Conservation (phyloP, 2,113 vertebrate genomes). For the Apaloderma vittatum region DNA sequence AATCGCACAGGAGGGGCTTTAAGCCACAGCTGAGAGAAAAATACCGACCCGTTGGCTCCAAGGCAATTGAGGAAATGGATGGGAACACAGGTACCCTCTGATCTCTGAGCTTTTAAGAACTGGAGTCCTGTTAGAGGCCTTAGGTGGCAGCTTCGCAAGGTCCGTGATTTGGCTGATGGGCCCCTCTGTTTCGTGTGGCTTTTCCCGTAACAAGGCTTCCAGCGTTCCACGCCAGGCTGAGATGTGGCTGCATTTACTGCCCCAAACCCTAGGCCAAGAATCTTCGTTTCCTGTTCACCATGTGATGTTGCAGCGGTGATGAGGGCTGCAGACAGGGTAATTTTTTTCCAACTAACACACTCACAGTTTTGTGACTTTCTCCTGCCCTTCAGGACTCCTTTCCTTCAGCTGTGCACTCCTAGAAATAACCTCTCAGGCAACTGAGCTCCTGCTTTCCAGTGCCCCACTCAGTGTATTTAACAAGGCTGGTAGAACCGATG, state of each 20-base stretch:
- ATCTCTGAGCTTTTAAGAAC: background rate
- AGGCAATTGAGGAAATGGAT: background rate
- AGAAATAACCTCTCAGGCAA: background rate
- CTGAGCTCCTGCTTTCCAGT: background rate
- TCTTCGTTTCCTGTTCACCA: background rate
- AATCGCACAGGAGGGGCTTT: background rate
- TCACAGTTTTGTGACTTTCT: background rate
- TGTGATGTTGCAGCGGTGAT: background rate
- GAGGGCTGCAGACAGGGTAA: background rate
- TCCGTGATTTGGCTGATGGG: too few species aligned
- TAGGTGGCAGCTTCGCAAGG: background rate
- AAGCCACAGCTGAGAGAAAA: background rate
- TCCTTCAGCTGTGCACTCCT: background rate
- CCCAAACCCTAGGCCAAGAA: background rate
- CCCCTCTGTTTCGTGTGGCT: background rate
- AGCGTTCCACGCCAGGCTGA: background rate
- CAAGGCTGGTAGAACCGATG: background rate
- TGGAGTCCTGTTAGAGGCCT: background rate
- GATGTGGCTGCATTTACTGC: background rate
- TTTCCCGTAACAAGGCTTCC: background rate
- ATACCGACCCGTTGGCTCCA: background rate
- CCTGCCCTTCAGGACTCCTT: background rate
- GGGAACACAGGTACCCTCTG: background rate
- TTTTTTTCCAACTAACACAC: background rate
- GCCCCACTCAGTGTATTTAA: background rate